These are phyloP conservation scores for Poecilobothrus nobilitatus DNA, from an alignment of 2,888 invertebrate species.

Conservation along the genomic window DNA sequence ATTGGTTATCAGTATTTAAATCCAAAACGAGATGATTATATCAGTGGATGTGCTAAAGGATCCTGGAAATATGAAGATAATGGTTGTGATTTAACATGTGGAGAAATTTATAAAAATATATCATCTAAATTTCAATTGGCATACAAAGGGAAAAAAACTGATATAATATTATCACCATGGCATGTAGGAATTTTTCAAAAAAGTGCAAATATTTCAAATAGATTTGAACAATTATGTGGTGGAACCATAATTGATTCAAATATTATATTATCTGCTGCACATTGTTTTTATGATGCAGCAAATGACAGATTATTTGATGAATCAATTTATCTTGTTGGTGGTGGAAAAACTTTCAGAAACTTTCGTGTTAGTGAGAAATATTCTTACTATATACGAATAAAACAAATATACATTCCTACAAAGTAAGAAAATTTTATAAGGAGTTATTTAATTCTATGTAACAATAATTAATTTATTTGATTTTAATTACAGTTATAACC, in stretches of 20 bases:
- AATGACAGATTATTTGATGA: background rate
- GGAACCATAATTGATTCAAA: conserved; percentile 31
- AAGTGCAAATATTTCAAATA: conserved; percentile 4
- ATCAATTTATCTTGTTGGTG: conserved; percentile 21
- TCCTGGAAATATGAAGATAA: too few species aligned
- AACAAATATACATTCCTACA: too few species aligned
- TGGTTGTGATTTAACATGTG: conserved; percentile 31
- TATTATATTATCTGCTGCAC: conserved; percentile 18
- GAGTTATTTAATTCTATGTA: too few species aligned
- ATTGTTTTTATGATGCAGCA: conserved; percentile 23
- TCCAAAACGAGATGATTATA: too few species aligned
- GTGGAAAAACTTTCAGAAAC: conserved; percentile 23
- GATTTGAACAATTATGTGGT: conserved; percentile 25
- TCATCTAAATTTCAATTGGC: background rate
- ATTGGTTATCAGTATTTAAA: too few species aligned
- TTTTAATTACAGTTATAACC: too few species aligned
- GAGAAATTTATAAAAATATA: conserved; percentile 21
- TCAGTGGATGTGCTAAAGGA: too few species aligned
- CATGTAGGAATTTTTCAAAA: conserved; percentile 29
- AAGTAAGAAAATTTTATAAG: too few species aligned
- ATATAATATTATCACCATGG: conserved; percentile 30
- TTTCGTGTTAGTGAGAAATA: conserved; percentile 13
- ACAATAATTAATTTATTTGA: too few species aligned
- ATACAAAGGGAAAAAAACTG: conserved; percentile 16
- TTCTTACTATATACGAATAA: too few species aligned